Evolutionary conservation across 2,113 vertebrate species (phyloP).

Genomic region (Odontophorus gujanensis): DNA sequence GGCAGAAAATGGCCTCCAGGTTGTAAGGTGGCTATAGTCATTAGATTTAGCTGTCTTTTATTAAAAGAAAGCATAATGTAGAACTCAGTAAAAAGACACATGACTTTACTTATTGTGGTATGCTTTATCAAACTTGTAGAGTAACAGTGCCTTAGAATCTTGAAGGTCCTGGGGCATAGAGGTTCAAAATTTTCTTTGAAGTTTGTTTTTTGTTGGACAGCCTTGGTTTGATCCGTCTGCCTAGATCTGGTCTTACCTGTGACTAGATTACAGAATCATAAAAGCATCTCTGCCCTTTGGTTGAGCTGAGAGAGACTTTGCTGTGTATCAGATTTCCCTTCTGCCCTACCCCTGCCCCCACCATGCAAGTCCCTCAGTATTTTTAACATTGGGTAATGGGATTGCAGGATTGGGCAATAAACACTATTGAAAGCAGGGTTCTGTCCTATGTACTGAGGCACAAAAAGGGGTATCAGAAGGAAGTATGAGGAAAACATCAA

Average conservation of each 20-base stretch:
- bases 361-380: not conserved
- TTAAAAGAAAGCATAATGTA: not conserved
- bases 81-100: not conserved
- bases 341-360: not conserved
- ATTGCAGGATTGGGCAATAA: not conserved
- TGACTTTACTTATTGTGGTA: not conserved
- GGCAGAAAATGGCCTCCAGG: not conserved
- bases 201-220: not conserved
- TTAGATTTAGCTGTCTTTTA: not conserved
- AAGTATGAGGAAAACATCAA: rapidly evolving
- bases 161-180: not conserved
- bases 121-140: not conserved
- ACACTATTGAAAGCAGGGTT: not conserved
- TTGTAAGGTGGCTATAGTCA: not conserved
- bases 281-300: not conserved
- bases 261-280: not conserved
- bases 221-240: not conserved
- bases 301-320: not conserved
- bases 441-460: not conserved
- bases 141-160: not conserved
- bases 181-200: not conserved
- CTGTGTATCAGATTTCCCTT: not conserved
- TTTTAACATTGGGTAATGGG: not conserved
- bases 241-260: not conserved
- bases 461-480: not conserved